Base-by-base conservation (phyloP, 2,797 vertebrate species). In the Anabas testudineus region DNA sequence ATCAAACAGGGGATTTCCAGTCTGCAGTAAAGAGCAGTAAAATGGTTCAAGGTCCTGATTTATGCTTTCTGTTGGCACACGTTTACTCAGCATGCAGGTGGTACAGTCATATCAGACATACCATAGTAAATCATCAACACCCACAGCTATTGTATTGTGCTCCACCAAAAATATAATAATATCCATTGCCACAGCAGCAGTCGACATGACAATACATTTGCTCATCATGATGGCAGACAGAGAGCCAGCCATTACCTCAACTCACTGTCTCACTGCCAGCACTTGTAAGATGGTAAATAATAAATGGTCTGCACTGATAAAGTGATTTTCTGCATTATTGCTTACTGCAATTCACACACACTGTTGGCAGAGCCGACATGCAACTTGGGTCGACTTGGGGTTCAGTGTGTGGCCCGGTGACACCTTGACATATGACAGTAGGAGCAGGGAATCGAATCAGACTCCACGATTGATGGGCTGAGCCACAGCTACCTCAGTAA, bases 151-250 rank as follows among this genome's bases (percentile, higher is more conserved):
- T 72, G 71, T 52, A 47, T 75, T 80, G 65, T 37, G 36, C 55
- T 79, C 36, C 51, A 85, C 84, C 18, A 82, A 81, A 83, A 82
- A 88, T 76, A 86, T 69, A 73, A 43, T 15, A 71, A 52, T 22
- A 55, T 54, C n/a, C 58, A 72, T 55, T 59, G 59, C 81, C 24
- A 36, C 68, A 54, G 28, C 49, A 68, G 52, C 39, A 56, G n/a
- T 37, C 46, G 61, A 41, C 60, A 85, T 85, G 82, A 84, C 83
- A 63, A 16, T 14, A 36, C 67, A 54, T 69, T 91, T 75, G 84
- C 80, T 92, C 90, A 91, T 81, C 67, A 10, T 46, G 39, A 39
- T 10, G 2, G 24, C 78, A 90, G 83, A 83, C 86, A 53, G 74
- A 53, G 24, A 26, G 18, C 4, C 57, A 70, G 63, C 53, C 74